Evolutionary conservation across 2,888 invertebrate genomes (phyloP), one percentile per base, ranked within the genome.

Genomic region (Pseudococcus jackbeardsleyi): DNA sequence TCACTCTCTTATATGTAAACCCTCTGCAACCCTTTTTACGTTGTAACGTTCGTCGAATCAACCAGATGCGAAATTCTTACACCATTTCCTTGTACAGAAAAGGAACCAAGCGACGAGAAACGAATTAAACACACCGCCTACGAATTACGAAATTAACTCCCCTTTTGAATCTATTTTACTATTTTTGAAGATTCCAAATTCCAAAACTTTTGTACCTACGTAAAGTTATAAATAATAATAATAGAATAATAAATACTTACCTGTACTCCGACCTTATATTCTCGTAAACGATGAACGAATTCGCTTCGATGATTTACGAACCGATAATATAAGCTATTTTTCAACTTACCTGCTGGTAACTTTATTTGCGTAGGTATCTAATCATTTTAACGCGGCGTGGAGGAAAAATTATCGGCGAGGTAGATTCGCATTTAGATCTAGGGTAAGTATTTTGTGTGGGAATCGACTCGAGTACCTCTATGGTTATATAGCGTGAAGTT

Each of bases 251-350:
- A 64, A 64, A 22, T 64, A 64, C 64, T 7, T 3, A 64, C 22
- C 2, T 64, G 11, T 42, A 42, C 42, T 8, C 54, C n/a, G 5
- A 54, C 54, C n/a, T 54, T 22, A n/a, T 19, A 22, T 22, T 64
- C 22, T 22, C 19, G 22, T 7, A 12, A 64, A 64, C 17, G 33
- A 72, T 42, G 79, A 46, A 82, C 46, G 19, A 19, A 17, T 15
- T 1, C 17, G 46, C 79, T 11, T 82, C 22, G 9, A 33, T 82
- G 79, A 82, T 82, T 82, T 82, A 82, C 46, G 46, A 1, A 19
- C 19, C 42, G 42, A 46, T 82, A 79, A 79, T 42, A 46, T 79
- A 46, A 46, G 79, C 79, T 33, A 46, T 77, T 82, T 79, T 82
- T 46, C 19, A 72, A 72, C 72, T 33, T 11, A 72, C 68, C 17